These are phyloP conservation scores for Neopelma chrysocephalum DNA, from an alignment of 2,797 vertebrate genomes.

Conservation along the genomic window DNA sequence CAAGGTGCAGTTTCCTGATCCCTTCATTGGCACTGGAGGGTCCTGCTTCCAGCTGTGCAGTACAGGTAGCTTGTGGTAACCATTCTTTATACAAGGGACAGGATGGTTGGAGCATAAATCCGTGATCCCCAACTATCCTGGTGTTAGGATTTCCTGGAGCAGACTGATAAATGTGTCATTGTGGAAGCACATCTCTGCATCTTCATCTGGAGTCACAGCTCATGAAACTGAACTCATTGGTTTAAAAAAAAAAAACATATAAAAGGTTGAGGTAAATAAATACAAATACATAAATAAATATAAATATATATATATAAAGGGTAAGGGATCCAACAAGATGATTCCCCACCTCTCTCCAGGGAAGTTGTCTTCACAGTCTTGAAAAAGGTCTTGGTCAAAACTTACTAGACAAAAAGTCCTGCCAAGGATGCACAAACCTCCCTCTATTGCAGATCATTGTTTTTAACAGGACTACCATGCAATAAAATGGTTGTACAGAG, in stretches of 20 bases:
- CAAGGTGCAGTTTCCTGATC: not conserved
- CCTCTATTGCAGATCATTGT: not conserved
- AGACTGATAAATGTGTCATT: not conserved
- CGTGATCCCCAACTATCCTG: not conserved
- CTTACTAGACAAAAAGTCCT: not conserved
- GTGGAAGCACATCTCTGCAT: not conserved
- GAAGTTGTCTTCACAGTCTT: not conserved
- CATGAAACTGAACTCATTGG: not conserved
- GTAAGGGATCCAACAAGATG: not conserved
- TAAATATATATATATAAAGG: no score
- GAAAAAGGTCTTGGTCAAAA: not conserved
- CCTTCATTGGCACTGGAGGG: not conserved
- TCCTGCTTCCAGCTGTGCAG: not conserved
- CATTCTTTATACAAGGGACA: not conserved
- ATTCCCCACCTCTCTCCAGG: not conserved
- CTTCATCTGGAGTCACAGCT: not conserved
- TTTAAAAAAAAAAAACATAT: not conserved
- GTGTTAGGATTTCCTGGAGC: not conserved
- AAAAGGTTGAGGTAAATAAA: not conserved
- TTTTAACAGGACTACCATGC: not conserved
- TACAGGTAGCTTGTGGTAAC: not conserved
- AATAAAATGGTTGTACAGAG: not conserved
- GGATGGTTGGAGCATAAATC: not conserved
- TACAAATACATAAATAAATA: no score
- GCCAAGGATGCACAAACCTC: not conserved